Conservation (phyloP, 2,888 invertebrate species). For the Stenoptilia bipunctidactyla region DNA sequence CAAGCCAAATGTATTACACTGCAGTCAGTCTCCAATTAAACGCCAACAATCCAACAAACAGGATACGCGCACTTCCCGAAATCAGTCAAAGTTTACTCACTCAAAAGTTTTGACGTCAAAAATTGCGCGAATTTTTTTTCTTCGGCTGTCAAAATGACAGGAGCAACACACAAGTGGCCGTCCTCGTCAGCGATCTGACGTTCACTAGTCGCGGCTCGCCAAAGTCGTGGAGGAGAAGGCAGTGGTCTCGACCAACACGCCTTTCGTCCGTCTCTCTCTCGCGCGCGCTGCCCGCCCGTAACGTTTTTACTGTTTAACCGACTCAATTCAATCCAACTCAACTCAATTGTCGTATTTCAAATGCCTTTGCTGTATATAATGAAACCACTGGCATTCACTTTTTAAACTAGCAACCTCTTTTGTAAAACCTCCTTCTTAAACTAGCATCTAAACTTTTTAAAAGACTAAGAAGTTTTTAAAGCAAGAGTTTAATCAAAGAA, state of each 20-base stretch:
- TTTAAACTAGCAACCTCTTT: background rate
- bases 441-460: constrained; percentile 21
- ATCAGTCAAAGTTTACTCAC: constrained; percentile 37
- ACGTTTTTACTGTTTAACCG: constrained; percentile 68
- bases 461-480: constrained; percentile 25
- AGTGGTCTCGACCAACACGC: constrained; percentile 67
- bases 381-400: constrained; percentile 54
- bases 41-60: constrained; percentile 6
- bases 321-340: constrained; percentile 72
- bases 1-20: constrained; percentile 50
- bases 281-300: constrained; percentile 58
- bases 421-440: background rate
- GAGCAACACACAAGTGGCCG: constrained; percentile 43
- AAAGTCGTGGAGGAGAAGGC: constrained; percentile 69
- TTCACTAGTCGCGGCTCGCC: constrained; percentile 64
- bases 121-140: constrained; percentile 64
- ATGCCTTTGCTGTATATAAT: constrained; percentile 66
- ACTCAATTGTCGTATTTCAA: constrained; percentile 69
- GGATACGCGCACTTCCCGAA: constrained; percentile 20
- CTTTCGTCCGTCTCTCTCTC: constrained; percentile 65
- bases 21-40: constrained; percentile 34
- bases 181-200: constrained; percentile 63
- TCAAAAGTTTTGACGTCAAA: constrained; percentile 48
- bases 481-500: constrained; percentile 44
- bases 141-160: constrained; percentile 43